Base-by-base conservation (phyloP, 2,888 invertebrate genomes). In the Rotaria sp. region DNA sequence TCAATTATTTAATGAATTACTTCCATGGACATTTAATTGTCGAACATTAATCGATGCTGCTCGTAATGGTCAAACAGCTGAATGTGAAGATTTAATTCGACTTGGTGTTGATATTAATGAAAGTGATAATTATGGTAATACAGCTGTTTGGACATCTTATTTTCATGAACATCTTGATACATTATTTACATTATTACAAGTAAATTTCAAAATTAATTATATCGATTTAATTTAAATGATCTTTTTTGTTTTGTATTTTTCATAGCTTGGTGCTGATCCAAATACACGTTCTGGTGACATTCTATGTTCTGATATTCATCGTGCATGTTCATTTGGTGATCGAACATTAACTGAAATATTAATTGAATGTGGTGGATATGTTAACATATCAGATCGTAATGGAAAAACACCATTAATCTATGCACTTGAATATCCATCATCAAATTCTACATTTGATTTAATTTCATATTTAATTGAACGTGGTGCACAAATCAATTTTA, bases 151-250 rank as follows among this genome's bases (percentile, higher is more conserved):
- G 74, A 35, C 15, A 21, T 74, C 74, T 18, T 74, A 74, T 38
- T 74, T 74, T 74, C 74, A 74, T 74, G 74, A 74, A 74, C 74
- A 74, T 74, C 74, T 74, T 74, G 74, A 74, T 38, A 74, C 74
- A 74, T 38, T 74, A 10, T 74, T 74, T 35, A 74, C 74, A 3
- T 41, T 74, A 18, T 74, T 74, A 38, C 74, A 74, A 74, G 35
- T 74, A 74, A 18, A 41, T 10, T 35, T 1, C 10, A 11, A 24
- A 18, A 38, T 38, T 2, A 74, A 74, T 18, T 35, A 11, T 24
- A n/a, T n/a, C n/a, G 5, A n/a, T 57, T n/a, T 7, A 11, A n/a
- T 57, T 26, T n/a, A 26, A 13, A 8, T 57, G 24, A n/a, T n/a
- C 45, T 7, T 11, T n/a, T n/a, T 2, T 57, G n/a, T n/a, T n/a